These are phyloP conservation scores for Salvelinus sp. DNA, from an alignment of 2,113 vertebrate species.

Conservation along the genomic window DNA sequence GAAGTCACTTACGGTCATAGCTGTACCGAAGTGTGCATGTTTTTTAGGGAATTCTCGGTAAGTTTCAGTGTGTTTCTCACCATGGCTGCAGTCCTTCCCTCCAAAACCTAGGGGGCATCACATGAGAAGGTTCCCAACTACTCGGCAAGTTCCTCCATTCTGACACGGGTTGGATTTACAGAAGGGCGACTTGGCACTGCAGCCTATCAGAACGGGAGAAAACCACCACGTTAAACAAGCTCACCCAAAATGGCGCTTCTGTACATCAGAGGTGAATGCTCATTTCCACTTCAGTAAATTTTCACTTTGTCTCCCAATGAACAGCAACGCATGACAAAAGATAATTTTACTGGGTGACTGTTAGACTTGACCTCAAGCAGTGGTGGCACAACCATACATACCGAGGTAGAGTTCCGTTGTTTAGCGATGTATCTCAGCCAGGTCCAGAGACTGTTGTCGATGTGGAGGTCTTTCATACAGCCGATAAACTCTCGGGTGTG, in stretches of 20 bases:
- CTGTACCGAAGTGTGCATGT: too few relatives aligned
- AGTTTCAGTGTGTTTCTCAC: conserved; percentile 72
- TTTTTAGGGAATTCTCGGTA: background rate
- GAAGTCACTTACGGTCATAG: too few relatives aligned
- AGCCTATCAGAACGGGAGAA: conserved; percentile 73
- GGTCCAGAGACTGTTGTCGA: conserved; percentile 89
- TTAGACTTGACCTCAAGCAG: too few relatives aligned
- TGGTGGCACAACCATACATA: conserved; percentile 39
- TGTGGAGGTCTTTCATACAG: conserved; percentile 94
- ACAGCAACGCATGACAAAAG: too few relatives aligned
- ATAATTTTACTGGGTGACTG: too few relatives aligned
- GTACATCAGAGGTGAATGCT: background rate
- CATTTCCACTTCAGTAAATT: too few relatives aligned
- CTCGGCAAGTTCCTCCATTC: conserved; percentile 88
- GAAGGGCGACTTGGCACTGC: conserved; percentile 89
- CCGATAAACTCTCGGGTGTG: conserved; percentile 90
- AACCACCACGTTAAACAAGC: background rate
- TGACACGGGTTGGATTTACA: conserved; percentile 93
- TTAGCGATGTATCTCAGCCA: conserved; percentile 94
- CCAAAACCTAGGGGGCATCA: conserved; percentile 93
- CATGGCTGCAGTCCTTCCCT: conserved; percentile 91
- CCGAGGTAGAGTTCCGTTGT: conserved; percentile 92
- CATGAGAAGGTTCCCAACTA: conserved; percentile 95
- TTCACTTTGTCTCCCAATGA: too few relatives aligned
- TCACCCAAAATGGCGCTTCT: background rate